Evolutionary conservation across 2,797 vertebrate species (phyloP).

Genomic region (Microctenopoma stevenorrisi): DNA sequence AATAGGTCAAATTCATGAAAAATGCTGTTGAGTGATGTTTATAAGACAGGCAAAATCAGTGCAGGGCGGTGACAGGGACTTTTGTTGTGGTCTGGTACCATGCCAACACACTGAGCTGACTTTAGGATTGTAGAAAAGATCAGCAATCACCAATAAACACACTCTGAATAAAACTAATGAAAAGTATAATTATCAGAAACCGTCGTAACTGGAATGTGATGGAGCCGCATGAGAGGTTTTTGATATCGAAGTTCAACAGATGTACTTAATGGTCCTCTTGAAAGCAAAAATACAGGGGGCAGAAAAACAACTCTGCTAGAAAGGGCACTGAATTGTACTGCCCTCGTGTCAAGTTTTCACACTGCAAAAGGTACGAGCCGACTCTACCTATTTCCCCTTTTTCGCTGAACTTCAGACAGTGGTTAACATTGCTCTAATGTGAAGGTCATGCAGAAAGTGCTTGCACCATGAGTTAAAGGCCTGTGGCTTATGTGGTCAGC

Average conservation of each 20-base stretch:
- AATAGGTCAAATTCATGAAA: too few species aligned
- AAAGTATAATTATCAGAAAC: too few species aligned
- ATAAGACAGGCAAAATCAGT: neutral
- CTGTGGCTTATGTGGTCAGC: constrained; percentile 84
- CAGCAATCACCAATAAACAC: neutral
- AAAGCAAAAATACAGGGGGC: constrained; percentile 1
- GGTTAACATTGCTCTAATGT: constrained; percentile 61
- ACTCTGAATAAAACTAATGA: neutral
- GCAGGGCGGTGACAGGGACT: neutral
- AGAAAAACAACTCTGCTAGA: constrained; percentile 11
- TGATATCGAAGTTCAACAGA: too few species aligned
- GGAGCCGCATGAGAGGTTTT: too few species aligned
- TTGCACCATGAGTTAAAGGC: constrained; percentile 72
- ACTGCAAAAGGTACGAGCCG: constrained; percentile 25
- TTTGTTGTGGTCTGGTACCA: too few species aligned
- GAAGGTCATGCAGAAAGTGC: constrained; percentile 79
- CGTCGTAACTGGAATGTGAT: too few species aligned
- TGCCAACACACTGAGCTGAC: too few species aligned
- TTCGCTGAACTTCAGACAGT: constrained; percentile 47
- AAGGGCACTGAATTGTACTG: constrained; percentile 23
- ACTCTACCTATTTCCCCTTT: neutral
- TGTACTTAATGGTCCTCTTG: neutral
- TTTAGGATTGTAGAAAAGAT: constrained; percentile 6
- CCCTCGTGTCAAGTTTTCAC: constrained; percentile 21
- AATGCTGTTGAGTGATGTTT: neutral